A percentile compares a stretch with the other conserved stretches of the same genome.
Conservation (phyloP, 2,797 vertebrate species). For the Chaunax sp. region DNA sequence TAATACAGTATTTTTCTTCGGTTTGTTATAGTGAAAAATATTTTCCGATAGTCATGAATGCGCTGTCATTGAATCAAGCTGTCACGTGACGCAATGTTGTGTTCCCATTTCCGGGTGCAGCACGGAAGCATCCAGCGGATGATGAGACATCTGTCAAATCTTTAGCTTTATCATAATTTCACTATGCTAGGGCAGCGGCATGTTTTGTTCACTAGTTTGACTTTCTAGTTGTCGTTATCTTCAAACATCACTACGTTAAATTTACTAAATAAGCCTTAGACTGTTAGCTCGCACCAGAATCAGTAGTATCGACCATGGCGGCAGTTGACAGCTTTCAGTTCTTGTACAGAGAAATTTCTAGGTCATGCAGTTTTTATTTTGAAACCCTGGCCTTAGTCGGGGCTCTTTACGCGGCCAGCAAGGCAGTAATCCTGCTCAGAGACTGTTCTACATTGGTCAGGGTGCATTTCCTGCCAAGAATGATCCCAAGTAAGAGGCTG, state of each 20-base stretch:
- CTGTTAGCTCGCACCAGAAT: constrained; percentile 20
- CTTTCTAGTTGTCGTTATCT: not conserved
- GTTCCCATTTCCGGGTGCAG: constrained; percentile 19
- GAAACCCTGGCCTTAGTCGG: constrained; percentile 92
- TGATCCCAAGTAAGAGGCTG: constrained; percentile 82
- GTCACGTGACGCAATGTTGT: constrained; percentile 74
- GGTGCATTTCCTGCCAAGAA: constrained; percentile 89
- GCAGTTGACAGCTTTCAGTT: constrained; percentile 94
- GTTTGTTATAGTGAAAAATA: too few species aligned
- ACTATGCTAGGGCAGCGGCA: not conserved
- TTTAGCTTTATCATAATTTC: not conserved
- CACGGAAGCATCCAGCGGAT: too few species aligned
- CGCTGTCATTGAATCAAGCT: not conserved
- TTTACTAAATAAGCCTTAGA: not conserved
- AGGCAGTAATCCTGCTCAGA: constrained; percentile 78
- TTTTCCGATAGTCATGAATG: constrained; percentile 12
- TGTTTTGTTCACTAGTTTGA: not conserved
- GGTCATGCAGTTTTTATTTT: constrained; percentile 86
- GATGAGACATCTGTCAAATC: not conserved
- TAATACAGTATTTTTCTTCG: too few species aligned
- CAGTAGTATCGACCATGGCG: constrained; percentile 83
- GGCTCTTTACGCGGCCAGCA: constrained; percentile 88
- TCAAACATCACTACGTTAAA: not conserved
- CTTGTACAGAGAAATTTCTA: constrained; percentile 90
- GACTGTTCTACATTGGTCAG: constrained; percentile 86